Evolutionary conservation across 1,140 invertebrate species (phyloP).

Genomic region (Penaeus vannamei): DNA sequence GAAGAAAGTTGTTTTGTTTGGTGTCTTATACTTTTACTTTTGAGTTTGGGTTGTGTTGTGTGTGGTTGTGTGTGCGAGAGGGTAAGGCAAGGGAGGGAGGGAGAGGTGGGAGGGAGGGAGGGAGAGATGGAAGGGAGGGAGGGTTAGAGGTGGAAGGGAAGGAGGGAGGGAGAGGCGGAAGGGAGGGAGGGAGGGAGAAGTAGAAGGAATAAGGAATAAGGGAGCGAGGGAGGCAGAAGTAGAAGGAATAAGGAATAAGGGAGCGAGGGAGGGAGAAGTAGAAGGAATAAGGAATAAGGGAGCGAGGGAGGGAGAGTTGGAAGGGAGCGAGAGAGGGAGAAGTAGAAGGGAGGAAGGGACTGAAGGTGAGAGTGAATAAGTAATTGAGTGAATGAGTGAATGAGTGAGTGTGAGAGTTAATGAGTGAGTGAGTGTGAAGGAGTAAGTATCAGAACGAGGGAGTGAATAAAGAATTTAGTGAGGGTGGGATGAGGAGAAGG

Average conservation of each 20-base stretch:
- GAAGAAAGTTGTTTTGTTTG: neutral
- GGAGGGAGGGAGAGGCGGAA: neutral
- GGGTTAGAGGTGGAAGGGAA: neutral
- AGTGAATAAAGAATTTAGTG: too few species aligned
- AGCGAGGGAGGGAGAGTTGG: too few species aligned
- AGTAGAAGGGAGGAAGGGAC: neutral
- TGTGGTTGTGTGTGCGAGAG: neutral
- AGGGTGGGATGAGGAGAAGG: too few species aligned
- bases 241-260: neutral
- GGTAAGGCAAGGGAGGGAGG: neutral
- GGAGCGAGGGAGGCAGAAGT: neutral
- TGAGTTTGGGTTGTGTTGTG: neutral
- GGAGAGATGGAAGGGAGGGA: neutral
- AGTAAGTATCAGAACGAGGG: too few species aligned
- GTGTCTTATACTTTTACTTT: neutral
- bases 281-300: neutral
- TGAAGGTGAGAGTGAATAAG: neutral
- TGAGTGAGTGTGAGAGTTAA: too few species aligned
- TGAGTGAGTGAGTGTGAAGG: too few species aligned
- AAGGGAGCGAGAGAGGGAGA: neutral
- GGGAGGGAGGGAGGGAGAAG: slow-evolving; percentile 13
- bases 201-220: neutral
- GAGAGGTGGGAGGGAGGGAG: neutral
- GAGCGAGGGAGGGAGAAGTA: neutral
- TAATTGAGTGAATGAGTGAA: too few species aligned